Evolutionary conservation across 2,797 vertebrate genomes (phyloP).

Genomic region (Tolypeutes matacus): DNA sequence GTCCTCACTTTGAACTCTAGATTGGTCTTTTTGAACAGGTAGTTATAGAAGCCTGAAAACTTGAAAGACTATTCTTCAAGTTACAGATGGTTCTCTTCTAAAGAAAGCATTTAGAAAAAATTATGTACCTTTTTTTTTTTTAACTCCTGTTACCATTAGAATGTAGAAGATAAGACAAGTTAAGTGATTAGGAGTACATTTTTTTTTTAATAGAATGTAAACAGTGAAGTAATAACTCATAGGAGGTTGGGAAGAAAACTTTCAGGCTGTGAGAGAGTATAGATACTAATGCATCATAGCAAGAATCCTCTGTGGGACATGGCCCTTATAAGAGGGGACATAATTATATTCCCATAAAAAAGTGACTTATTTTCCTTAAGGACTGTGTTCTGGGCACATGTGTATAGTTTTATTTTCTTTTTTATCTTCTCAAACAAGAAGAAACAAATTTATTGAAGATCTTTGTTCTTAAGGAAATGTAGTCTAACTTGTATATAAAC

Average conservation of each 20-base stretch:
- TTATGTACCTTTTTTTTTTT: not conserved
- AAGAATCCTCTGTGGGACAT: not conserved
- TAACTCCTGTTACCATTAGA: not conserved
- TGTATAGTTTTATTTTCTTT: not conserved
- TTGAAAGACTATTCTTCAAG: not conserved
- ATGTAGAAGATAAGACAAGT: not conserved
- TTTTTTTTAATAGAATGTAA: slow-evolving; percentile 20
- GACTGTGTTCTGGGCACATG: not conserved
- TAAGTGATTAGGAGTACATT: slow-evolving; percentile 11
- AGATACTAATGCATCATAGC: not conserved
- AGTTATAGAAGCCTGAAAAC: slow-evolving; percentile 39
- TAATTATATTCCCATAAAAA: not conserved
- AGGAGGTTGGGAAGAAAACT: not conserved
- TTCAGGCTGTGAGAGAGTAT: not conserved
- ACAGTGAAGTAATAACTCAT: slow-evolving; percentile 32
- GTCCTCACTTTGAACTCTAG: slow-evolving; percentile 31
- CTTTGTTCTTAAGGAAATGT: slow-evolving; percentile 26
- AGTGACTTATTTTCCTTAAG: slow-evolving; percentile 33
- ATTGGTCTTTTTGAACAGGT: slow-evolving; percentile 45
- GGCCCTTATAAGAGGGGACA: not conserved
- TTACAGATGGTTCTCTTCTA: not conserved
- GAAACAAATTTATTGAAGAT: slow-evolving; percentile 55
- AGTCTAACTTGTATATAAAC: slow-evolving; percentile 23
- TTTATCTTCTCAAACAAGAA: slow-evolving; percentile 29
- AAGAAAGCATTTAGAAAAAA: slow-evolving; percentile 37